phyloP scores from a whole-genome alignment of 2,113 vertebrate species.

The Maccullochella peelii region DNA sequence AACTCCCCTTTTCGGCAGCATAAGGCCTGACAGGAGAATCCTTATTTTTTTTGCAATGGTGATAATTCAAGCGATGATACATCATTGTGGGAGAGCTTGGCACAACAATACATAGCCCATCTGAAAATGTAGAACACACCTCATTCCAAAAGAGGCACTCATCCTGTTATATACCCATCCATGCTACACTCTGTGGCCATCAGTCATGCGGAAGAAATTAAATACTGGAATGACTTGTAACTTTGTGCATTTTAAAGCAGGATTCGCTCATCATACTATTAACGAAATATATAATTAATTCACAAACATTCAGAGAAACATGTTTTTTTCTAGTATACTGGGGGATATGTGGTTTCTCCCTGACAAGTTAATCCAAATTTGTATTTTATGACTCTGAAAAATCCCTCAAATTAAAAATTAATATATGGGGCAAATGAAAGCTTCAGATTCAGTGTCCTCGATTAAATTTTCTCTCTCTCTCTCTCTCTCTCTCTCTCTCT shows the following conservation, averaged over 20 bases:
- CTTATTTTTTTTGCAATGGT: slow-evolving; percentile 11
- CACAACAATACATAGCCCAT: slow-evolving; percentile 24
- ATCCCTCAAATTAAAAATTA: slow-evolving; percentile 28
- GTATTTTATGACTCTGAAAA: slow-evolving; percentile 40
- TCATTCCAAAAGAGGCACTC: slow-evolving; percentile 26
- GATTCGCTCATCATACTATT: background rate
- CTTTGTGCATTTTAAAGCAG: slow-evolving; percentile 35
- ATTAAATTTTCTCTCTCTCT: slow-evolving; percentile 21
- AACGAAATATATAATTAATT: slow-evolving; percentile 22
- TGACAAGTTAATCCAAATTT: slow-evolving; percentile 38
- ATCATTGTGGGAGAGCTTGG: slow-evolving; percentile 41
- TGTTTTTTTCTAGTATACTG: slow-evolving; percentile 4
- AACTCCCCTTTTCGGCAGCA: slow-evolving; percentile 47
- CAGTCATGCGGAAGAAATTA: slow-evolving; percentile 10
- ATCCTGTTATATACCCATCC: background rate
- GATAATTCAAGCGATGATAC: slow-evolving; percentile 44
- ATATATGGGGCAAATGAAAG: slow-evolving; percentile 24
- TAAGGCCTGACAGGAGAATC: slow-evolving; percentile 19
- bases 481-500: background rate
- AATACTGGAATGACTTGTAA: background rate
- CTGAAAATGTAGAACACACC: slow-evolving; percentile 49
- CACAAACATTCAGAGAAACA: slow-evolving; percentile 9
- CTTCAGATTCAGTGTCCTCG: slow-evolving; percentile 15
- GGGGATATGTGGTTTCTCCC: slow-evolving; percentile 21
- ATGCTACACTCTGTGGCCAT: background rate